Conservation (phyloP, 2,888 invertebrate species). For the Caenorhabditis sp. region DNA sequence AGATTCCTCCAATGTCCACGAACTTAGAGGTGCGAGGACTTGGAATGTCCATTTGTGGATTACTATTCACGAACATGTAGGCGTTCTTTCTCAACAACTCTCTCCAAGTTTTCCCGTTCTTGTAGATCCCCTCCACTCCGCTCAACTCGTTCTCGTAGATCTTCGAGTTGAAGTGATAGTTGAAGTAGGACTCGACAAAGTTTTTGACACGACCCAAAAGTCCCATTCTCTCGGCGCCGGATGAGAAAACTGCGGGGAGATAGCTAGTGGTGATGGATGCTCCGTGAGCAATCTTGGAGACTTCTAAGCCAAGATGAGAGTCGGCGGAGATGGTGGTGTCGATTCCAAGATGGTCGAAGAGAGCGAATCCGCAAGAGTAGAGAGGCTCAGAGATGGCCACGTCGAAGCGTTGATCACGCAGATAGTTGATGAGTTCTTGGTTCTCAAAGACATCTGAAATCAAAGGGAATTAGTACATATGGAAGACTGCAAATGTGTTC, state of each 20-base stretch:
- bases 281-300: conserved; percentile 52
- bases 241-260: conserved; percentile 53
- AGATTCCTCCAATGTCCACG: conserved; percentile 57
- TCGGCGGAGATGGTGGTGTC: conserved; percentile 50
- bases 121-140: conserved; percentile 20
- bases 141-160: conserved; percentile 49
- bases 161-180: conserved; percentile 55
- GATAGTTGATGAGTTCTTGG: conserved; percentile 61
- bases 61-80: conserved; percentile 58
- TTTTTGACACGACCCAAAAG: conserved; percentile 47
- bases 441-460: conserved; percentile 63
- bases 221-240: conserved; percentile 48
- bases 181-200: conserved; percentile 56
- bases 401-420: conserved; percentile 70
- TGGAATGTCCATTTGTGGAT: conserved; percentile 60
- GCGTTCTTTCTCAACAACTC: conserved; percentile 49
- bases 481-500: too few relatives aligned
- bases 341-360: conserved; percentile 62
- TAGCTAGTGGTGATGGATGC: conserved; percentile 56
- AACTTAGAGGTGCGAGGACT: conserved; percentile 58
- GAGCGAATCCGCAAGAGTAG: conserved; percentile 67
- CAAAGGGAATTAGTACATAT: too few relatives aligned
- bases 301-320: conserved; percentile 54
- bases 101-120: conserved; percentile 45
- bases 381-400: conserved; percentile 72